phyloP scores from a whole-genome alignment of 2,113 vertebrate genomes.

The Sciurus niger region DNA sequence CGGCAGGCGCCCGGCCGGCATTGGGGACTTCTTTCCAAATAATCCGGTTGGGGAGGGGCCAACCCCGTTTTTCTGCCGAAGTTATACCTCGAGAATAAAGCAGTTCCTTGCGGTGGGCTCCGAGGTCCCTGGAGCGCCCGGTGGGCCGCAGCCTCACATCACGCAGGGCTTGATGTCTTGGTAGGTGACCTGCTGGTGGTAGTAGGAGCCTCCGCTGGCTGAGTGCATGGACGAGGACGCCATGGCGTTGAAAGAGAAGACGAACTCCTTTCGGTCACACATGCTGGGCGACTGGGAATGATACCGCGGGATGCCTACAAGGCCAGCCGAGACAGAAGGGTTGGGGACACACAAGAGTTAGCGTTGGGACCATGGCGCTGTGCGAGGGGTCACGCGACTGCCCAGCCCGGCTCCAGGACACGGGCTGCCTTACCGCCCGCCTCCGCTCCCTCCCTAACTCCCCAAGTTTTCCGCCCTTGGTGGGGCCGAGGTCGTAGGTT shows the following conservation, averaged over 20 bases:
- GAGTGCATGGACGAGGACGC: slow-evolving; percentile 98
- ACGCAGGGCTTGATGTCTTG: slow-evolving; percentile 99
- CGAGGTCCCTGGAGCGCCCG: slow-evolving; percentile 55
- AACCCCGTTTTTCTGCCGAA: slow-evolving; percentile 52
- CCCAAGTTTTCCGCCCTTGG: not conserved
- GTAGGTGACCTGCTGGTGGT: slow-evolving; percentile 99
- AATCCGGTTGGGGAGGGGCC: slow-evolving; percentile 58
- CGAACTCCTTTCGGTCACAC: slow-evolving; percentile 99
- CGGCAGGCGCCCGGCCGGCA: not conserved
- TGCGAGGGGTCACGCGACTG: accelerated
- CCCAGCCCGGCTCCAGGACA: not conserved
- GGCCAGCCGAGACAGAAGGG: not conserved
- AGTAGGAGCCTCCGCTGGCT: slow-evolving; percentile 94
- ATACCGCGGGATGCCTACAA: slow-evolving; percentile 97
- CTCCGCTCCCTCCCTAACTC: accelerated
- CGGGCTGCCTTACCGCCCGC: accelerated
- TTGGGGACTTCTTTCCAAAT: slow-evolving; percentile 53
- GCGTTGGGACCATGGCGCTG: accelerated
- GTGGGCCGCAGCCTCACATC: slow-evolving; percentile 92
- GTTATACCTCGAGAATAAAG: slow-evolving; percentile 82
- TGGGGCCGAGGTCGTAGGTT: no score
- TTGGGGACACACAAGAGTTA: not conserved
- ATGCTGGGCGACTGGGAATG: slow-evolving; percentile 98
- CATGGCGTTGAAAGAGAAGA: slow-evolving; percentile 99
- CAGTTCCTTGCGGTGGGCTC: slow-evolving; percentile 33